Evolutionary conservation across 2,797 vertebrate genomes (phyloP).

Genomic region (Luscinia megarhynchos): DNA sequence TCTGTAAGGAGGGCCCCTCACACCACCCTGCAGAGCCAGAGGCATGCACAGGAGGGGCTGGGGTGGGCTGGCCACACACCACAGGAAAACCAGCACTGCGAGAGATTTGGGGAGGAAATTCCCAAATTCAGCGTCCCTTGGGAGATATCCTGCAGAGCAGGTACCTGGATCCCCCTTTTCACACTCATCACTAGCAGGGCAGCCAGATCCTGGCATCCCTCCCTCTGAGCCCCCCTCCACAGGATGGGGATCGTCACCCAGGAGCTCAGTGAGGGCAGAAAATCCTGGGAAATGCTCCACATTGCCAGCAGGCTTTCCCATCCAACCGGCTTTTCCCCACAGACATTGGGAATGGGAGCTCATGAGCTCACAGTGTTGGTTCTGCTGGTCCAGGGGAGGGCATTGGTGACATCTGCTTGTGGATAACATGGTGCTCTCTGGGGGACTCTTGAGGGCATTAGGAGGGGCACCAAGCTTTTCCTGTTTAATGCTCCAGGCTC

Average conservation of each 20-base stretch:
- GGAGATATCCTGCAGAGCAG: not conserved
- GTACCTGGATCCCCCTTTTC: not conserved
- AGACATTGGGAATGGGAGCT: not conserved
- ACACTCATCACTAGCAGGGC: not conserved
- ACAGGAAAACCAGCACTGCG: not conserved
- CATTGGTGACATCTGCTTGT: not conserved
- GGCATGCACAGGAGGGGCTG: rapidly evolving
- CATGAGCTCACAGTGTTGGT: rapidly evolving
- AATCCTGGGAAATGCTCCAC: rapidly evolving
- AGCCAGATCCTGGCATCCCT: not conserved
- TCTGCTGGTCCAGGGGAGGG: not conserved
- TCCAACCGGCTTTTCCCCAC: not conserved
- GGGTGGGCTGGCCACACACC: rapidly evolving
- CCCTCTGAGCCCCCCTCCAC: not conserved
- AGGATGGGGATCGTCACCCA: not conserved
- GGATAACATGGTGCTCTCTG: rapidly evolving
- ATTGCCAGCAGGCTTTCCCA: not conserved
- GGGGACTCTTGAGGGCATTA: rapidly evolving
- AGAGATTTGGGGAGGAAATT: not conserved
- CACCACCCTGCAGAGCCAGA: not conserved
- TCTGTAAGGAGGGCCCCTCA: not conserved
- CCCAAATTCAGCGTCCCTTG: not conserved
- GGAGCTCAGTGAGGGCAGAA: not conserved
- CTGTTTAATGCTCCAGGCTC: rapidly evolving
- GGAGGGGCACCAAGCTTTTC: not conserved